These are phyloP conservation scores for Chaenogobius annularis DNA, from an alignment of 2,113 vertebrate species.

Conservation along the genomic window DNA sequence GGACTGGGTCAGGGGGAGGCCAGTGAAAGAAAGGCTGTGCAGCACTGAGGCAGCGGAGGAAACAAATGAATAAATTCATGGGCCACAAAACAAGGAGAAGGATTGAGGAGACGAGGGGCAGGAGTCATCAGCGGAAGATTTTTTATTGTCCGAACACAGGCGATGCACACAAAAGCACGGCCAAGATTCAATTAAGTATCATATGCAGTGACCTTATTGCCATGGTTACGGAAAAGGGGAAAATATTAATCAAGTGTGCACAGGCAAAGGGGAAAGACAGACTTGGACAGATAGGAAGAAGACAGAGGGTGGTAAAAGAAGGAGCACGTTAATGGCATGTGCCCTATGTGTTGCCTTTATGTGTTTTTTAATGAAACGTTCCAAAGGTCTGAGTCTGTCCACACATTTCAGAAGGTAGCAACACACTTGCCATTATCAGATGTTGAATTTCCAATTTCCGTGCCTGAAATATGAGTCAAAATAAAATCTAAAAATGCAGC, in stretches of 20 bases:
- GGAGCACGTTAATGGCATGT: slow-evolving; percentile 39
- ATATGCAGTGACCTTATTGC: slow-evolving; percentile 99
- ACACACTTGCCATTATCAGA: slow-evolving; percentile 21
- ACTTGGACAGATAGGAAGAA: slow-evolving; percentile 49
- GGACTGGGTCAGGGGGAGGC: slow-evolving; percentile 57
- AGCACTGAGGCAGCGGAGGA: slow-evolving; percentile 57
- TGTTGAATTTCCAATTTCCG: slow-evolving; percentile 23
- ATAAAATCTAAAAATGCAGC: slow-evolving; percentile 10
- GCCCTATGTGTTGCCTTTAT: slow-evolving; percentile 34
- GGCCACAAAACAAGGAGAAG: slow-evolving; percentile 66
- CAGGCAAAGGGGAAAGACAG: slow-evolving; percentile 67
- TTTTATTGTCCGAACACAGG: slow-evolving; percentile 79
- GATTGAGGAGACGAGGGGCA: slow-evolving; percentile 59
- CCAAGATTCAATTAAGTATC: slow-evolving; percentile 99
- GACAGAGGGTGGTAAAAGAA: slow-evolving; percentile 40
- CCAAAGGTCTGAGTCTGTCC: slow-evolving; percentile 28
- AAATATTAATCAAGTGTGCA: slow-evolving; percentile 98
- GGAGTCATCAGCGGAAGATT: slow-evolving; percentile 76
- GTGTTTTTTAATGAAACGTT: slow-evolving; percentile 50
- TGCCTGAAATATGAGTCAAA: slow-evolving; percentile 25
- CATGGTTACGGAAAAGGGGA: slow-evolving; percentile 98
- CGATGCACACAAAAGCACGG: slow-evolving; percentile 83
- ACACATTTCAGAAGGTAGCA: slow-evolving; percentile 35
- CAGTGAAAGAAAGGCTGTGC: slow-evolving; percentile 48
- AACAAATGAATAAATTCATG: slow-evolving; percentile 75